Conservation (phyloP, 2,797 vertebrate genomes). For the Periparus ater region DNA sequence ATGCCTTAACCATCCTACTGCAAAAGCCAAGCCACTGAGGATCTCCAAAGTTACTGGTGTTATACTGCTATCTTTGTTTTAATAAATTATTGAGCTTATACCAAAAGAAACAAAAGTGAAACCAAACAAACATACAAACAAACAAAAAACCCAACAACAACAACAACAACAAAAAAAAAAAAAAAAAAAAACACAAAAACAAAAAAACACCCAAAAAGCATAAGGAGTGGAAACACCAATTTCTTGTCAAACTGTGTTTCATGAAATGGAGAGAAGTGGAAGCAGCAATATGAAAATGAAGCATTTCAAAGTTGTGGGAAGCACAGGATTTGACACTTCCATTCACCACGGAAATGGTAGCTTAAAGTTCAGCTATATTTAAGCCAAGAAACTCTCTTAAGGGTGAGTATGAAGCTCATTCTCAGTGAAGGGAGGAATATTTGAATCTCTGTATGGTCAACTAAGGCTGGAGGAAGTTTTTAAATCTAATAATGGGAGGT, state of each 20-base stretch:
- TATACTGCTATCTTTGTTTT: background rate
- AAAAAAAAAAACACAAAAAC: background rate
- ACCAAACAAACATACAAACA: background rate
- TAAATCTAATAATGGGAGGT: background rate
- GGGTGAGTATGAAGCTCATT: background rate
- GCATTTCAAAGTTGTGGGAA: background rate
- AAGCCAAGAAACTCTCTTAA: background rate
- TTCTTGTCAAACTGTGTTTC: background rate
- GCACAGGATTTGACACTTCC: background rate
- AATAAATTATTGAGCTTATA: background rate
- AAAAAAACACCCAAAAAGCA: background rate
- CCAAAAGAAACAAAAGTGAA: background rate
- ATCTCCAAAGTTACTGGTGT: background rate
- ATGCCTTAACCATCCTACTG: background rate
- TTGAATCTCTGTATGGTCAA: background rate
- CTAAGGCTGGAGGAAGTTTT: background rate
- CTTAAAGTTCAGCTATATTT: background rate
- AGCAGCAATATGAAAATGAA: background rate
- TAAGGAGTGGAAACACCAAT: background rate
- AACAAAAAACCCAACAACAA: background rate
- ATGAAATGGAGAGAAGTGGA: background rate
- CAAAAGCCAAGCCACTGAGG: background rate
- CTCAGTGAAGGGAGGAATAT: background rate
- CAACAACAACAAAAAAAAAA: too few species aligned
- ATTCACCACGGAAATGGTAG: background rate